Conservation (phyloP, 1,140 invertebrate genomes). For the Tetragonula clypearis region DNA sequence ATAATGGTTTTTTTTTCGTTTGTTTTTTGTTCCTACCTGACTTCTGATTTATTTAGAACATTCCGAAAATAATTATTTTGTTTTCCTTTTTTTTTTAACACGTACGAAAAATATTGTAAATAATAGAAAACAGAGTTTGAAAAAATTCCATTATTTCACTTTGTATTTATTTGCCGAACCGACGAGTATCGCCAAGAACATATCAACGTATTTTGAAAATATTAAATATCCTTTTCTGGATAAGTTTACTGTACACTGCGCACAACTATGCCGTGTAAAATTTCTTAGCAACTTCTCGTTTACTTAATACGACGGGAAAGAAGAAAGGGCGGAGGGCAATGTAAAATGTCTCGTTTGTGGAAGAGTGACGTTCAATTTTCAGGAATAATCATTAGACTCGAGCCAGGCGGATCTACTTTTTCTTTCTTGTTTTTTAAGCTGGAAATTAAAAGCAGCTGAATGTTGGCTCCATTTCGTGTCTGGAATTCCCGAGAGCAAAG, state of each 20-base stretch:
- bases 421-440: background rate
- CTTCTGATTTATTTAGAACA: background rate
- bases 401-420: background rate
- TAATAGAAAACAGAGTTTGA: background rate
- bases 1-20: background rate
- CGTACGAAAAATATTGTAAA: too few relatives aligned
- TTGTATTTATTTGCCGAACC: background rate
- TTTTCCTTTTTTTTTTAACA: background rate
- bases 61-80: background rate
- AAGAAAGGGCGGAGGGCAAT: background rate
- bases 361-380: conserved; percentile 35
- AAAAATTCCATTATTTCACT: background rate
- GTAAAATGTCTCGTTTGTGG: conserved; percentile 21
- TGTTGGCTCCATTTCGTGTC: background rate
- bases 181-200: background rate
- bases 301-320: background rate
- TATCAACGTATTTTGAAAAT: background rate
- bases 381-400: background rate
- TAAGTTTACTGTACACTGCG: too few relatives aligned
- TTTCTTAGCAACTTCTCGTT: background rate
- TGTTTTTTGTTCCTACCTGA: background rate
- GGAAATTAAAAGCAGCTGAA: conserved; percentile 36
- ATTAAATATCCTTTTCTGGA: background rate
- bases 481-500: conserved; percentile 15
- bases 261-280: too few relatives aligned